Base-by-base conservation (phyloP, 2,113 vertebrate species). In the Serinus canaria region DNA sequence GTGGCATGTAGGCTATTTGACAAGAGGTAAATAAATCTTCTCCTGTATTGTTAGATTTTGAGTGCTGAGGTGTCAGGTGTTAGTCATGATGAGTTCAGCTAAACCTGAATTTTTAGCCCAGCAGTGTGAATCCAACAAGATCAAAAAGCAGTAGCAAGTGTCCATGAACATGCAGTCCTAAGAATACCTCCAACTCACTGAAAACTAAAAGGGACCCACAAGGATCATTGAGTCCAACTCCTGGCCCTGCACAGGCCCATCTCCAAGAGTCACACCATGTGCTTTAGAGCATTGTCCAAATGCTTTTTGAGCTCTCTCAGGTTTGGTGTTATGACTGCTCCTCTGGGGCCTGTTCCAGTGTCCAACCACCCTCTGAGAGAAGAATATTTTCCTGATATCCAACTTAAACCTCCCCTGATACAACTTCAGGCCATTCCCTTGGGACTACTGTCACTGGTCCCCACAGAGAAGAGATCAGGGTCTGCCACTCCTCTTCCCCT, bases 221-320 rank as follows among this genome's bases (percentile, higher is more conserved):
- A 11, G 24, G 39, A 16, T 53, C 15, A 23, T 28, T 0, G 0
- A n/a, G 22, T 46, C n/a, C n/a, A 47, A 1, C 23, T 74, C 15
- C 33, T 69, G 33, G 19, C 33, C 39, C 18, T 87, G 12, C 33
- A 53, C 4, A 33, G 23, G 15, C 19, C 7, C 37, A 27, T 53
- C 17, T 44, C 37, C 37, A 33, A 52, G 73, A 60, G 46, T 44
- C 22, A 33, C 18, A 37, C 22, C 18, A 4, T 19, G 39, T 60
- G 11, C 33, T 13, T 8, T 5, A 68, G 12, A 27, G 11, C 22
- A 33, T 33, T 60, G 12, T 37, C 33, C 15, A 46, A 44, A 37
- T 7, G 3, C 15, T 10, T 44, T 22, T 53, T 7, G 27, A 68
- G 21, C 11, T 59, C 15, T 58, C 9, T 50, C 37, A 35, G 16